A percentile compares a stretch with the other conserved stretches of the same genome.
phyloP scores from a whole-genome alignment of 2,797 vertebrate species.

The Oryzias dopingdopingensis region DNA sequence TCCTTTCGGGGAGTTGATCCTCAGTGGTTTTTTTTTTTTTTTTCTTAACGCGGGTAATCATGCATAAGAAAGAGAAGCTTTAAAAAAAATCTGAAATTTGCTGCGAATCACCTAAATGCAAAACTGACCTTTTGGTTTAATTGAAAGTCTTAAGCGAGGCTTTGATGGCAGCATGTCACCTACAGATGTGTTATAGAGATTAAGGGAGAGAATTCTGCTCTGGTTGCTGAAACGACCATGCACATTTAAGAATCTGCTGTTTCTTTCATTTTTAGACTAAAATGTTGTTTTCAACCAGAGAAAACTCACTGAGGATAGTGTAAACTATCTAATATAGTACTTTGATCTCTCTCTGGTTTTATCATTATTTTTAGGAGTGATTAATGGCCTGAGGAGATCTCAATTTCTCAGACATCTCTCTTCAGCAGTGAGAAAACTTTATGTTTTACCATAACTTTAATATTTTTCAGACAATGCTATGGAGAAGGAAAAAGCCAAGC shows the following conservation, averaged over 20 bases:
- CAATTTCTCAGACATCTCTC: slow-evolving; percentile 39
- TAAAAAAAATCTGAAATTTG: slow-evolving; percentile 9
- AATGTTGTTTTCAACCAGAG: slow-evolving; percentile 35
- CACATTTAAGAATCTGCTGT: slow-evolving; percentile 50
- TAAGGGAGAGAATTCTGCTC: slow-evolving; percentile 60
- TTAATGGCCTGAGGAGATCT: slow-evolving; percentile 50
- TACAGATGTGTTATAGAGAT: slow-evolving; percentile 53
- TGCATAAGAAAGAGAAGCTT: neutral
- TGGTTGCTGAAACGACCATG: slow-evolving; percentile 44
- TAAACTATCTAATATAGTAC: slow-evolving; percentile 59
- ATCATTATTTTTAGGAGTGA: slow-evolving; percentile 55
- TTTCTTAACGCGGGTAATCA: slow-evolving; percentile 1
- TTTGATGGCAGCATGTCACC: slow-evolving; percentile 31
- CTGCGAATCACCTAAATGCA: slow-evolving; percentile 5
- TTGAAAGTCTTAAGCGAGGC: slow-evolving; percentile 13
- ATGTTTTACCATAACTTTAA: slow-evolving; percentile 12
- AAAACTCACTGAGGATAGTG: slow-evolving; percentile 57
- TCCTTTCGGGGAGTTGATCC: slow-evolving; percentile 16
- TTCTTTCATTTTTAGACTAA: slow-evolving; percentile 46
- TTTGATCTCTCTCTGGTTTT: slow-evolving; percentile 48
- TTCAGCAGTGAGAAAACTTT: slow-evolving; percentile 16
- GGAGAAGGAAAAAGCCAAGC: slow-evolving; percentile 93
- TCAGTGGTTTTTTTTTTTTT: slow-evolving; percentile 15
- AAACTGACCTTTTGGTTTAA: slow-evolving; percentile 7
- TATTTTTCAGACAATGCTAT: slow-evolving; percentile 81